A percentile compares a stretch with the other conserved stretches of the same genome.
Evolutionary conservation across 2,888 invertebrate genomes (phyloP).

Genomic region (Cryptus armator): DNA sequence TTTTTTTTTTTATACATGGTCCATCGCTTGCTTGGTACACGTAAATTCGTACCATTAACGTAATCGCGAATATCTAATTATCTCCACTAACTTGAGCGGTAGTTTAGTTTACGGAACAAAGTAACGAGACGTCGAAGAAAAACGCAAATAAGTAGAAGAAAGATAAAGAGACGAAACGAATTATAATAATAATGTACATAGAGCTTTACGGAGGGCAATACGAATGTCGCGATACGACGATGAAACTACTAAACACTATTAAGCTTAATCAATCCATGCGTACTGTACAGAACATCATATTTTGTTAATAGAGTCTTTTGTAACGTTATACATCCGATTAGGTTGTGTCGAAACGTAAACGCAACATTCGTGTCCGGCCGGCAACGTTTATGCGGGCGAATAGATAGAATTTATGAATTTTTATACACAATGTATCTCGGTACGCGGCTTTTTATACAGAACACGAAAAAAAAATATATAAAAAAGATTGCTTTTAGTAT

Average conservation of each 20-base stretch:
- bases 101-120: slow-evolving; percentile 7
- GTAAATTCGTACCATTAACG: neutral
- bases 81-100: neutral
- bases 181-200: slow-evolving; percentile 42
- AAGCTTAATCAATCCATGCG: slow-evolving; percentile 45
- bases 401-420: slow-evolving; percentile 60
- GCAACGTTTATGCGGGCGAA: slow-evolving; percentile 46
- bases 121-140: neutral
- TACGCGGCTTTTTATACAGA: slow-evolving; percentile 67
- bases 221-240: slow-evolving; percentile 23
- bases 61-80: slow-evolving; percentile 7
- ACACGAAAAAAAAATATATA: slow-evolving; percentile 20
- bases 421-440: slow-evolving; percentile 54
- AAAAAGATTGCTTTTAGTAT: slow-evolving; percentile 57
- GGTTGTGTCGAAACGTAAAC: slow-evolving; percentile 20
- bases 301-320: slow-evolving; percentile 58
- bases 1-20: neutral
- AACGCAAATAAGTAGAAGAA: neutral
- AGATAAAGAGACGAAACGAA: neutral
- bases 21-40: slow-evolving; percentile 11
- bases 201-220: neutral
- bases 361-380: slow-evolving; percentile 42
- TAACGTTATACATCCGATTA: slow-evolving; percentile 34
- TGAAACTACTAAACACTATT: slow-evolving; percentile 44
- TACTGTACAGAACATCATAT: slow-evolving; percentile 61